phyloP scores from a whole-genome alignment of 1,140 invertebrate genomes.

The Drosophila carrolli region DNA sequence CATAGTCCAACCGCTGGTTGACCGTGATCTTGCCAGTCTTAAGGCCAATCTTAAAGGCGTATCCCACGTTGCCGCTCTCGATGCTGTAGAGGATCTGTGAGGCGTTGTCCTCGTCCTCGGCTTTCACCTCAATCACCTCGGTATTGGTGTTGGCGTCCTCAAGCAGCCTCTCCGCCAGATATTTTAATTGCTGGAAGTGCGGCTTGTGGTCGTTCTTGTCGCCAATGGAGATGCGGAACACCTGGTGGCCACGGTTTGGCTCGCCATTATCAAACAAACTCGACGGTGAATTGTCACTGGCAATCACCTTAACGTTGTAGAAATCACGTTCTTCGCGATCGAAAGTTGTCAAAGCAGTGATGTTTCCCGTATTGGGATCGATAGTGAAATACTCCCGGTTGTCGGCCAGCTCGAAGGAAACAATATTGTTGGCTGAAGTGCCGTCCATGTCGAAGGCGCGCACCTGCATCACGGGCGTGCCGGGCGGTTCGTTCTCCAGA shows the following conservation, averaged over 20 bases:
- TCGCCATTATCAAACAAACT: constrained; percentile 88
- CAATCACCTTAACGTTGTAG: constrained; percentile 94
- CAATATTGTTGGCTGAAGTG: constrained; percentile 92
- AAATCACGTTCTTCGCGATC: constrained; percentile 92
- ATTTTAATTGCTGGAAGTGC: constrained; percentile 90
- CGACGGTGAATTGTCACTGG: constrained; percentile 93
- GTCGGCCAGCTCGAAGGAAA: constrained; percentile 90
- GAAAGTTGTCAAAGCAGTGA: constrained; percentile 91
- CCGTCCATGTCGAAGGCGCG: constrained; percentile 94
- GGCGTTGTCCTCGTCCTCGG: constrained; percentile 92
- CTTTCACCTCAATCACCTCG: constrained; percentile 92
- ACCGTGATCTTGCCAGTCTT: constrained; percentile 93
- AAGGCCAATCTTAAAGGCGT: constrained; percentile 91
- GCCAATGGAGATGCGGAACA: constrained; percentile 93
- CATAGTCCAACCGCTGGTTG: constrained; percentile 92
- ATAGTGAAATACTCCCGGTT: constrained; percentile 91
- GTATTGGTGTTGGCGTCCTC: constrained; percentile 93
- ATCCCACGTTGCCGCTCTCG: constrained; percentile 90
- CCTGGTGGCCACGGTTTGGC: constrained; percentile 90
- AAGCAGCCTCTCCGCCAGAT: constrained; percentile 90
- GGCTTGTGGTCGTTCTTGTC: constrained; percentile 97
- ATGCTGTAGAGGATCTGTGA: constrained; percentile 93
- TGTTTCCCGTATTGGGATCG: constrained; percentile 92
- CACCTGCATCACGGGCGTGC: constrained; percentile 94
- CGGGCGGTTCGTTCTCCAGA: constrained; percentile 92